Percentiles rank a stretch among this genome's conserved stretches.
Evolutionary conservation across 2,113 vertebrate species (phyloP).

Genomic region (Struthidea cinerea): DNA sequence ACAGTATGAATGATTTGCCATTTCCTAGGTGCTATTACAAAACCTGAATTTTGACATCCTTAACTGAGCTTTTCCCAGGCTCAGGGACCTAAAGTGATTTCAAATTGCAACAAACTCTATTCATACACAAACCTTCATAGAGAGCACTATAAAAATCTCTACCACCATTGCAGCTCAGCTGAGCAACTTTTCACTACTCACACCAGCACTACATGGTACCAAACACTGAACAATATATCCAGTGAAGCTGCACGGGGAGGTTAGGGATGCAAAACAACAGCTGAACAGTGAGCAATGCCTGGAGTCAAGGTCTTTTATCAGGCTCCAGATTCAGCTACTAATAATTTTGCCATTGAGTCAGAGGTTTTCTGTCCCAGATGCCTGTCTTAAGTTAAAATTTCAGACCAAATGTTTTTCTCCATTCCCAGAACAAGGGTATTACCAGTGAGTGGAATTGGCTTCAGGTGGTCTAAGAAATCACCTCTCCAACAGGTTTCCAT

Average conservation of each 20-base stretch:
- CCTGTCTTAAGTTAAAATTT: background rate
- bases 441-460: background rate
- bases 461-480: background rate
- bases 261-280: background rate
- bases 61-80: background rate
- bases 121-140: background rate
- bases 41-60: conserved; percentile 36
- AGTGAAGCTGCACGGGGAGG: background rate
- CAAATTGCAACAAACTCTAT: background rate
- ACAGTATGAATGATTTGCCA: conserved; percentile 14
- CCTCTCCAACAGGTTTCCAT: background rate
- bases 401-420: background rate
- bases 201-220: background rate
- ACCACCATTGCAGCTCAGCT: background rate
- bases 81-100: background rate
- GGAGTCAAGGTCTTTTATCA: background rate
- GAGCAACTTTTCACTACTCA: background rate
- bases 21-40: background rate
- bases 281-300: background rate
- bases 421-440: background rate
- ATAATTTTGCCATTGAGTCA: background rate
- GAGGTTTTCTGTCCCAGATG: background rate
- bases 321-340: background rate
- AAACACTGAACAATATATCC: background rate
- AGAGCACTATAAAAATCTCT: background rate